Conservation (phyloP, 2,113 vertebrate species). For the Cervus canadensis region DNA sequence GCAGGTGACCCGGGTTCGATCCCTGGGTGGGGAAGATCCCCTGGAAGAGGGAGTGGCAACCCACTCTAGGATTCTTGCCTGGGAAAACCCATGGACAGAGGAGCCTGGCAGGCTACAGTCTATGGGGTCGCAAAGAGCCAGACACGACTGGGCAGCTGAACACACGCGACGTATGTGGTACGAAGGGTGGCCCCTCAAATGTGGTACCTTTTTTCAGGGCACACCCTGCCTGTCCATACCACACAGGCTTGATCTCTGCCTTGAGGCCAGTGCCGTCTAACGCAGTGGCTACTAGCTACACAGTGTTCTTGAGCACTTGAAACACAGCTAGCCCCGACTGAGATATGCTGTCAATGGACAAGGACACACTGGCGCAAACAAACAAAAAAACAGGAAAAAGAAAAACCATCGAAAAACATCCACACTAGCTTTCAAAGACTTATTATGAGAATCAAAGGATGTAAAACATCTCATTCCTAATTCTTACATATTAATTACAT, state of each 20-base stretch:
- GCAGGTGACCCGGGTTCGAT: background rate
- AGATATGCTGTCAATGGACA: background rate
- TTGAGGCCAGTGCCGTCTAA: background rate
- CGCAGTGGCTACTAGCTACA: background rate
- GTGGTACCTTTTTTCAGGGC: background rate
- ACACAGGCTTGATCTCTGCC: background rate
- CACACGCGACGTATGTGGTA: background rate
- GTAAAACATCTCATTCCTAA: background rate
- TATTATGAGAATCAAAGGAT: background rate
- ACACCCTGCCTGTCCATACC: background rate
- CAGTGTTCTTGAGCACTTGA: background rate
- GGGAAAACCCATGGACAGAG: background rate
- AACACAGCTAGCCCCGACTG: background rate
- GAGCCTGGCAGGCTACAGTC: background rate
- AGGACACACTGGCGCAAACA: background rate
- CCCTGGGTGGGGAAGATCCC: background rate
- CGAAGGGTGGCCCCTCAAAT: accelerated
- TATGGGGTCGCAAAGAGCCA: background rate
- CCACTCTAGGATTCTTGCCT: background rate
- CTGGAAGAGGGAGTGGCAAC: background rate
- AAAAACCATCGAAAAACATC: background rate
- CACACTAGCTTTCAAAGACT: background rate
- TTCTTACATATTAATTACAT: background rate
- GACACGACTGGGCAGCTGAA: background rate
- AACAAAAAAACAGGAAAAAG: background rate